phyloP scores from a whole-genome alignment of 2,797 vertebrate species.

The Bradypus variegatus region DNA sequence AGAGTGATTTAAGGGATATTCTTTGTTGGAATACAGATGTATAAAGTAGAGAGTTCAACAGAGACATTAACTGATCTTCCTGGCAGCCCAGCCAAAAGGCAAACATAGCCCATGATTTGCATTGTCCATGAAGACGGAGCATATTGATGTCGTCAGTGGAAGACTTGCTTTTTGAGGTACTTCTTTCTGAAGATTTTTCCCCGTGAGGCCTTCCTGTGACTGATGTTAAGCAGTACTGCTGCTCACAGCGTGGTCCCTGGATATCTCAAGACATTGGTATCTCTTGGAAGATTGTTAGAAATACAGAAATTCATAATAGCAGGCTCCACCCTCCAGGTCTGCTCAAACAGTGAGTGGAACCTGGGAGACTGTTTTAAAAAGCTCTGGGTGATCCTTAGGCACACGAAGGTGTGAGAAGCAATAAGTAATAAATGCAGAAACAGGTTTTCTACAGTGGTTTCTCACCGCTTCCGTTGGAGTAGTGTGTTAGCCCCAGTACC shows the following conservation, averaged over 20 bases:
- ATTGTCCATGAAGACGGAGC: neutral
- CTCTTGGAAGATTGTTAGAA: neutral
- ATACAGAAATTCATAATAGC: neutral
- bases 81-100: neutral
- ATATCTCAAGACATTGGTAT: neutral
- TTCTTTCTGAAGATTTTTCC: neutral
- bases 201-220: neutral
- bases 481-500: neutral
- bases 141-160: neutral
- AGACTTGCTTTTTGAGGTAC: neutral
- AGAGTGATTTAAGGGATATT: neutral
- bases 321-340: neutral
- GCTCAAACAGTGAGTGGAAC: neutral
- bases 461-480: neutral
- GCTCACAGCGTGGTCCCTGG: neutral
- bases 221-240: neutral
- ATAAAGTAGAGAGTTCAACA: neutral
- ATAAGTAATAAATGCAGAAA: neutral
- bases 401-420: neutral
- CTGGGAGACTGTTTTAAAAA: neutral
- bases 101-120: neutral
- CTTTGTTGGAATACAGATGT: neutral
- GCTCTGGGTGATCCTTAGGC: neutral
- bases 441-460: neutral
- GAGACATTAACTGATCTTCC: neutral